These are phyloP conservation scores for Cirrhinus molitorella DNA, from an alignment of 2,797 vertebrate genomes.

Conservation along the genomic window DNA sequence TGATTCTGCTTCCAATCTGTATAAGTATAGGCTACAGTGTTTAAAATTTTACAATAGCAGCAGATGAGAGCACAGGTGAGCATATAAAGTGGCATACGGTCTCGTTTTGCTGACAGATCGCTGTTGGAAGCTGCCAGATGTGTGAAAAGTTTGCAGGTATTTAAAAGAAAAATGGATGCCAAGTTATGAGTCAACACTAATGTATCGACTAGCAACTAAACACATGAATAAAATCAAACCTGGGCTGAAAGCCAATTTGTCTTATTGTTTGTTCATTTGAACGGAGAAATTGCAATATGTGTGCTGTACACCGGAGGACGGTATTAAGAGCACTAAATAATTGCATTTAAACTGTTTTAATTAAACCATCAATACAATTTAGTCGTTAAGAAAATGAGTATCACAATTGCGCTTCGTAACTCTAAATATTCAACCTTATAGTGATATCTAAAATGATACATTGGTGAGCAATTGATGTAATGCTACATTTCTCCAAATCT, in stretches of 20 bases:
- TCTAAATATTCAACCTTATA: too few relatives aligned
- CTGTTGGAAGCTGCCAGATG: neutral
- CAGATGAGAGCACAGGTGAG: neutral
- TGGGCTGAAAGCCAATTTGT: neutral
- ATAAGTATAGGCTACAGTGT: neutral
- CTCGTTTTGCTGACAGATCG: neutral
- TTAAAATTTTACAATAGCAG: neutral
- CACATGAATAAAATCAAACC: neutral
- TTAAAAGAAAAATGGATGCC: neutral
- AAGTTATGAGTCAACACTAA: neutral
- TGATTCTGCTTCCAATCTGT: neutral
- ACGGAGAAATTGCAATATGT: neutral
- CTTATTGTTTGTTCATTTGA: neutral
- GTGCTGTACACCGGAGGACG: neutral
- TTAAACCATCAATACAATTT: neutral
- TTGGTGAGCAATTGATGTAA: too few relatives aligned
- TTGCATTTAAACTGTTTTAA: neutral
- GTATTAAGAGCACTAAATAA: neutral
- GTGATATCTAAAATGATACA: too few relatives aligned
- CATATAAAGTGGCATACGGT: too few relatives aligned
- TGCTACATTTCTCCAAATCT: too few relatives aligned
- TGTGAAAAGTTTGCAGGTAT: constrained; percentile 1
- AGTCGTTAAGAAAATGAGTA: neutral
- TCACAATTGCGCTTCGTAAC: neutral
- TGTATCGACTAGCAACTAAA: neutral